phyloP scores from a whole-genome alignment of 1,140 invertebrate species.

The Drosophila elegans region DNA sequence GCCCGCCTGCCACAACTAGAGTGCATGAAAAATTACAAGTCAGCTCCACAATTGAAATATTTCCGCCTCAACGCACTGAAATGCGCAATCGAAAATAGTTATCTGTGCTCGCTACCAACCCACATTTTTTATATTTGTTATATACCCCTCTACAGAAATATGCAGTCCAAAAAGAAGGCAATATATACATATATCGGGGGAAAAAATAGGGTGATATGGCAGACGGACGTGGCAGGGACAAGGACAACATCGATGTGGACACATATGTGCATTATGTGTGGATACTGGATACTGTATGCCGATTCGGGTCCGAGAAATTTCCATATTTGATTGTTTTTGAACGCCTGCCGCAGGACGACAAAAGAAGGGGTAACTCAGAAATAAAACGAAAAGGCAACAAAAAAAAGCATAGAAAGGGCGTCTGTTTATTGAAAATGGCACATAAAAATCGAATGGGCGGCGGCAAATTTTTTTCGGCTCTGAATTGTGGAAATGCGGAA shows the following conservation, averaged over 20 bases:
- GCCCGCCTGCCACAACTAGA: constrained; percentile 34
- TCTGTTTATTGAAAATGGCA: constrained; percentile 76
- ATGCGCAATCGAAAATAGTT: constrained; percentile 83
- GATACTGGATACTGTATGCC: constrained; percentile 14
- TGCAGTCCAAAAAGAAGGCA: constrained; percentile 20
- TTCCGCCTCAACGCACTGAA: constrained; percentile 80
- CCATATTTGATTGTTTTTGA: constrained; percentile 81
- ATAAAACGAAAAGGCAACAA: constrained; percentile 1
- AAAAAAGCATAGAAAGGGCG: constrained; percentile 14
- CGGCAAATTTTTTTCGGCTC: background rate
- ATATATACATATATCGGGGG: background rate
- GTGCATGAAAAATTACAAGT: constrained; percentile 83
- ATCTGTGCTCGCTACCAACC: constrained; percentile 43
- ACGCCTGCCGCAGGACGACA: constrained; percentile 46
- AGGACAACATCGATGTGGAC: constrained; percentile 37
- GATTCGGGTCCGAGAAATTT: constrained; percentile 59
- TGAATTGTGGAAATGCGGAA: constrained; percentile 18
- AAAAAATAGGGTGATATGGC: background rate
- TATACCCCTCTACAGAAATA: constrained; percentile 49
- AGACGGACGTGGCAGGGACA: constrained; percentile 52
- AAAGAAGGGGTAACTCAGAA: constrained; percentile 13
- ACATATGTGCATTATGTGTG: constrained; percentile 63
- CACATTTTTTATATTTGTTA: background rate
- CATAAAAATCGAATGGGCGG: constrained; percentile 59
- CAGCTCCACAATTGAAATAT: constrained; percentile 83